These are phyloP conservation scores for Epizoanthus illoricatus DNA, from an alignment of 92 coral and sea anemone species.

Conservation along the genomic window DNA sequence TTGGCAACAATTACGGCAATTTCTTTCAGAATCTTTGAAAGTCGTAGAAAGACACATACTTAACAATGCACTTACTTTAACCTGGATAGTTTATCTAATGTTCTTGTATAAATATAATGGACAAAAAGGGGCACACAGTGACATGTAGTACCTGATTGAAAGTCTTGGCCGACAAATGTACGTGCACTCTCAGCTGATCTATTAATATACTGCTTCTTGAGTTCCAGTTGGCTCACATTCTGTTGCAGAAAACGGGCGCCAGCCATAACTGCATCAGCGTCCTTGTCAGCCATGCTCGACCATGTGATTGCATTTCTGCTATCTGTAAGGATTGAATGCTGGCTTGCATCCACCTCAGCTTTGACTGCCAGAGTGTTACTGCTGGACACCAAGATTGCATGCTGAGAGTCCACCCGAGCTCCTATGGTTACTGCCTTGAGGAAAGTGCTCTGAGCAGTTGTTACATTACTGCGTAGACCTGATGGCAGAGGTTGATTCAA, in stretches of 20 bases:
- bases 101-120: no score
- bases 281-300: conserved; percentile 26
- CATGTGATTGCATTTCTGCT: conserved; percentile 40
- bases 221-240: conserved; percentile 55
- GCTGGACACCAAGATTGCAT: conserved; percentile 50
- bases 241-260: conserved; percentile 46
- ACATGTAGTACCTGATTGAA: conserved; percentile 47
- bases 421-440: conserved; percentile 51
- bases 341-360: conserved; percentile 54
- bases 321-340: conserved; percentile 49
- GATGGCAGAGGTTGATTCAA: not conserved
- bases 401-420: conserved; percentile 47
- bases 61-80: no score
- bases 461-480: conserved; percentile 68
- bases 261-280: conserved; percentile 42
- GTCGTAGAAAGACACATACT: no score
- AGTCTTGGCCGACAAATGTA: conserved; percentile 49
- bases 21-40: no score
- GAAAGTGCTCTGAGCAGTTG: conserved; percentile 58
- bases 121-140: no score
- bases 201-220: conserved; percentile 59
- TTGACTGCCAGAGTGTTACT: conserved; percentile 45
- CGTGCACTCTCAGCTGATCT: conserved; percentile 64
- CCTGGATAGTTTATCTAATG: no score
- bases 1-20: no score